Percentiles rank a stretch among this genome's conserved stretches.
phyloP scores from a whole-genome alignment of 2,888 invertebrate species.

The Apantesis nais region DNA sequence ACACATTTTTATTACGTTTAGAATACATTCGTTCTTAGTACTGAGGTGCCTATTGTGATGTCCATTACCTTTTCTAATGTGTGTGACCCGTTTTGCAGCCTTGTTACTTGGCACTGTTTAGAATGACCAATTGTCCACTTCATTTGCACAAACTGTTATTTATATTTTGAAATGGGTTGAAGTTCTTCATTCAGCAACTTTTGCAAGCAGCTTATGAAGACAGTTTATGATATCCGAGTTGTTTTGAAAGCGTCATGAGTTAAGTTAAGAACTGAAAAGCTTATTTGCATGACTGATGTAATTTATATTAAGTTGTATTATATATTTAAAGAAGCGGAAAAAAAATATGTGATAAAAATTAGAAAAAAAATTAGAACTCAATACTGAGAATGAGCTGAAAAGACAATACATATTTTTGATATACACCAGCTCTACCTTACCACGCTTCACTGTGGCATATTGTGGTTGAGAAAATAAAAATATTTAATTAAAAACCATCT shows the following conservation, averaged over 20 bases:
- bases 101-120: constrained; percentile 44
- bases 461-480: too few relatives aligned
- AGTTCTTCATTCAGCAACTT: constrained; percentile 1
- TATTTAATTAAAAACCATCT: too few relatives aligned
- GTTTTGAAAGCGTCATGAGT: neutral
- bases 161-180: constrained; percentile 3
- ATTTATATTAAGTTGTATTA: too few relatives aligned
- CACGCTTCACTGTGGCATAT: too few relatives aligned
- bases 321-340: too few relatives aligned
- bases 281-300: too few relatives aligned
- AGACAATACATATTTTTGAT: too few relatives aligned
- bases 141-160: constrained; percentile 16
- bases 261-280: neutral
- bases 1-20: constrained; percentile 20
- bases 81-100: constrained; percentile 43
- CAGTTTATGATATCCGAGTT: neutral
- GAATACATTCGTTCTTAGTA: constrained; percentile 23
- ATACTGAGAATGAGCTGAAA: too few relatives aligned
- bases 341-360: too few relatives aligned
- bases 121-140: constrained; percentile 46
- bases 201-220: neutral
- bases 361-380: too few relatives aligned
- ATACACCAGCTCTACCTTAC: too few relatives aligned
- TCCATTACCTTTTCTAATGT: constrained; percentile 47
- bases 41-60: constrained; percentile 36